These are phyloP conservation scores for Tricholauxania praeusta DNA, from an alignment of 2,888 invertebrate genomes.

Conservation along the genomic window DNA sequence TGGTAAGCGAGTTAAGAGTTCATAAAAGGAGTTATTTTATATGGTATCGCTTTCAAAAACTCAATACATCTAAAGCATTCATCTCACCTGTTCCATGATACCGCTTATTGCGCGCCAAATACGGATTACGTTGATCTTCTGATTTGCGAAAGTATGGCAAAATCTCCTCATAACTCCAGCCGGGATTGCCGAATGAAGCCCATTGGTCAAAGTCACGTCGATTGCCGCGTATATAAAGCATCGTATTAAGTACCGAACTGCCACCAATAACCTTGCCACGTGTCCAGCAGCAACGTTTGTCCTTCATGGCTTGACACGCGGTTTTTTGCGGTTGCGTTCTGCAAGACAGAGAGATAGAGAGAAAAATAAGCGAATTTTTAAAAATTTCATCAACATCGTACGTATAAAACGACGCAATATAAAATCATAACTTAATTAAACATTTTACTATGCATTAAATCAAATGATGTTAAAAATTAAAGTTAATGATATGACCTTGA, in stretches of 20 bases:
- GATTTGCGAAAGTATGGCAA: conserved; percentile 89
- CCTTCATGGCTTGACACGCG: conserved; percentile 89
- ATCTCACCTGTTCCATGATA: conserved; percentile 78
- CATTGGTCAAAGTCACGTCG: conserved; percentile 88
- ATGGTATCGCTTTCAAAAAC: no score
- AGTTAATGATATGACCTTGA: no score
- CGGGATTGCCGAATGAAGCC: conserved; percentile 86
- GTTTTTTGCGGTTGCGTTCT: conserved; percentile 86
- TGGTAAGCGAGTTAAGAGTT: no score
- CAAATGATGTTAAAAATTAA: no score
- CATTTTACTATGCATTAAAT: no score
- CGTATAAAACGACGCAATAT: no score
- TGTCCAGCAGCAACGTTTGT: conserved; percentile 88
- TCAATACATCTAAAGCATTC: background rate
- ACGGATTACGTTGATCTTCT: conserved; percentile 89
- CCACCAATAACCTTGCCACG: conserved; percentile 91
- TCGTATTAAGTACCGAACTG: conserved; percentile 88
- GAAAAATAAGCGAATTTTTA: background rate
- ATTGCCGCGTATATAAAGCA: conserved; percentile 93
- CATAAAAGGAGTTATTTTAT: no score
- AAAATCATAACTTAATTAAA: no score
- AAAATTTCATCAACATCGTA: no score
- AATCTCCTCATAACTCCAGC: conserved; percentile 88
- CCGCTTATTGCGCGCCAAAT: conserved; percentile 79
- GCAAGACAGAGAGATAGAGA: conserved; percentile 49